A percentile compares a stretch with the other conserved stretches of the same genome.
Conservation (phyloP, 2,113 vertebrate genomes). For the Chamaetylas fuelleborni region DNA sequence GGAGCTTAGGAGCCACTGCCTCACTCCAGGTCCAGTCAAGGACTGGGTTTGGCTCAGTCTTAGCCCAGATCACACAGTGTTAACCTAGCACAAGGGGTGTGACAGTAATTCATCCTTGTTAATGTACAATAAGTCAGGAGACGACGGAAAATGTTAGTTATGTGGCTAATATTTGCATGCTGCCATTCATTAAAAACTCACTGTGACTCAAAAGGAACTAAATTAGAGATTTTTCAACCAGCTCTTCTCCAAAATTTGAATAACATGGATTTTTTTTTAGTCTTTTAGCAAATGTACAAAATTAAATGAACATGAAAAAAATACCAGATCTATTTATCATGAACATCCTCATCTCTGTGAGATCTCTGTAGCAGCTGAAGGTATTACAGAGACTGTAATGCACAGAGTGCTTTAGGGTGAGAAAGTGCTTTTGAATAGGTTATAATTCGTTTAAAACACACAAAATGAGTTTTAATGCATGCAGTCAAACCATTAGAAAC, state of each 20-base stretch:
- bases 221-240: background rate
- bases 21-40: background rate
- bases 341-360: background rate
- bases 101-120: background rate
- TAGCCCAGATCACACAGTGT: background rate
- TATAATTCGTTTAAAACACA: background rate
- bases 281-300: background rate
- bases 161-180: background rate
- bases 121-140: background rate
- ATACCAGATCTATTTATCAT: background rate
- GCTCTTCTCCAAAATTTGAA: background rate
- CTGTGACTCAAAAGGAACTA: background rate
- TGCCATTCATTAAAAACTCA: background rate
- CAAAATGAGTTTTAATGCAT: background rate
- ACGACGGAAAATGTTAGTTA: background rate
- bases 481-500: background rate
- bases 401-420: background rate
- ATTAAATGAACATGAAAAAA: background rate
- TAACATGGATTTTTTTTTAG: background rate
- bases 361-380: background rate
- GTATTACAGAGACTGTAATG: background rate
- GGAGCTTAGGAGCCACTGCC: background rate
- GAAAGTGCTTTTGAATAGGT: background rate
- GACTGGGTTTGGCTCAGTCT: background rate
- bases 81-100: background rate